Evolutionary conservation across 2,113 vertebrate species (phyloP), one percentile per base, ranked within the genome.

Genomic region (Eira barbara): DNA sequence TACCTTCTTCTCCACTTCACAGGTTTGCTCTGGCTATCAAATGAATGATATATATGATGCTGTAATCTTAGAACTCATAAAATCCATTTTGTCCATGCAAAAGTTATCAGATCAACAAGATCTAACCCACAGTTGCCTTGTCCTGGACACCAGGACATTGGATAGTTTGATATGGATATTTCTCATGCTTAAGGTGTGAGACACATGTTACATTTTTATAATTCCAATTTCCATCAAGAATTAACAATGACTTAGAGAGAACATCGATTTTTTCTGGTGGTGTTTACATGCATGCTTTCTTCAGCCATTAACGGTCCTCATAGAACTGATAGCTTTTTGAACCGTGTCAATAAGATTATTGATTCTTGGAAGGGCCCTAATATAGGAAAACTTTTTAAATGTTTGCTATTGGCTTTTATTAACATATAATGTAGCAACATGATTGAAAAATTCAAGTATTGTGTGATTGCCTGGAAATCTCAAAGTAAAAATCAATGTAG

Each of bases 401-500:
- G 69, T 96, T 98, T 97, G 79, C 15, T 79, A 86, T 93, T 79
- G 86, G 17, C 61, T 95, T 97, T 98, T 97, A 97, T 98, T 97
- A 98, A 96, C 29, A 93, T 96, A 80, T 79, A 95, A 4, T 52
- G 82, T 97, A 98, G 96, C 88, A 80, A 97, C 65, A 93, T 81
- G 97, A 98, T 79, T 97, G 97, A 98, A 98, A 97, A 85, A 91
- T 97, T 95, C 93, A 97, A 96, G 94, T 89, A 97, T 98, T 97
- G 73, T 95, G 42, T 96, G 87, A 98, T 97, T 97, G 84, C 95
- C 96, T 97, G 87, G 97, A 98, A 98, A 98, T 98, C 59, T 47
- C 47, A 82, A 97, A 97, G 86, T 95, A 97, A 87, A 98, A 98
- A 98, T 98, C 97, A 97, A 97, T 95, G 71, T 45, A 90, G 95